Percentiles rank a stretch among this genome's conserved stretches.
Evolutionary conservation across 2,888 invertebrate genomes (phyloP).

Genomic region (Platynereis dumerilii): DNA sequence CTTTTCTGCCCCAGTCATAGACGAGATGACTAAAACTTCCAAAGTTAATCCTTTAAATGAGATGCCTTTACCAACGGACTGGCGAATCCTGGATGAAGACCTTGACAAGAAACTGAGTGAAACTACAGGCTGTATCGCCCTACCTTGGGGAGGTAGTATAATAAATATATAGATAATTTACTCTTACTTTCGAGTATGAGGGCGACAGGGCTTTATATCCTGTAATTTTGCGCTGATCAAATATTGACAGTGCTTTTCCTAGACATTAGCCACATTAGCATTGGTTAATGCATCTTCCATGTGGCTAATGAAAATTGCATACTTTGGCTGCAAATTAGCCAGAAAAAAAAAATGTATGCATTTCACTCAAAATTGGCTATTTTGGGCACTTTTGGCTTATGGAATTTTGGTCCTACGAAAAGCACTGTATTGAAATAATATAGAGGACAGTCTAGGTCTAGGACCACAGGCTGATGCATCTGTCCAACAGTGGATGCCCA

Average conservation of each 20-base stretch:
- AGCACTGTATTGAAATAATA: too few relatives aligned
- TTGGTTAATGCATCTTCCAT: too few relatives aligned
- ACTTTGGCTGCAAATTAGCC: too few relatives aligned
- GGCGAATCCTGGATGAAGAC: constrained; percentile 52
- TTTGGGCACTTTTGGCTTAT: too few relatives aligned
- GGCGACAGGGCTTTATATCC: too few relatives aligned
- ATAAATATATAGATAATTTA: not conserved
- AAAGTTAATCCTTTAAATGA: constrained; percentile 57
- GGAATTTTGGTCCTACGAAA: too few relatives aligned
- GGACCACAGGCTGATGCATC: too few relatives aligned
- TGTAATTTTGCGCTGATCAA: not conserved
- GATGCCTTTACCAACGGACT: constrained; percentile 46
- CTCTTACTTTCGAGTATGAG: not conserved
- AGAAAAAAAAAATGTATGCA: too few relatives aligned
- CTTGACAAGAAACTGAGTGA: constrained; percentile 52
- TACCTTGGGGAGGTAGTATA: constrained; percentile 47
- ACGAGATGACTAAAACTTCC: constrained; percentile 54
- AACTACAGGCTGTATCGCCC: constrained; percentile 46
- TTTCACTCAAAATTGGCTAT: too few relatives aligned
- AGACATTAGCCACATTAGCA: not conserved
- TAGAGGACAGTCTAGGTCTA: too few relatives aligned
- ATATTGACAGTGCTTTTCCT: not conserved
- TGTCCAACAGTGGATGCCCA: too few relatives aligned
- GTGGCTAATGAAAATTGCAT: too few relatives aligned
- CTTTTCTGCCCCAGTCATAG: constrained; percentile 56